Evolutionary conservation across 2,797 vertebrate genomes (phyloP).

Genomic region (Mus minutoides): DNA sequence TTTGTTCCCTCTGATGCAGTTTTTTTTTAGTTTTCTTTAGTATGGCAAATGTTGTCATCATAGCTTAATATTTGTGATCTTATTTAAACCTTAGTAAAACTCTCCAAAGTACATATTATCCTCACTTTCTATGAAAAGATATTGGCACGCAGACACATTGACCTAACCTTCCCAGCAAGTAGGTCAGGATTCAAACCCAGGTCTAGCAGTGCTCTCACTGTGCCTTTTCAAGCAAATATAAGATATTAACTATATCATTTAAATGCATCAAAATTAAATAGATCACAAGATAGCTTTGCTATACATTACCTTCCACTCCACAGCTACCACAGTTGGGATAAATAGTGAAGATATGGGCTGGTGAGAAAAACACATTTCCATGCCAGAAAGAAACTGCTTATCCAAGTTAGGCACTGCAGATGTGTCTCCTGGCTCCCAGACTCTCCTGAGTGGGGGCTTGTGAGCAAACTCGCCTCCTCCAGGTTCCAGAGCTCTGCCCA

Average conservation of each 20-base stretch:
- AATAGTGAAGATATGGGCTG: conserved; percentile 73
- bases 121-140: conserved; percentile 3
- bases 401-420: conserved; percentile 75
- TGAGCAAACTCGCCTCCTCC: background rate
- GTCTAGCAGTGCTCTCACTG: background rate
- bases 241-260: conserved; percentile 46
- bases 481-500: background rate
- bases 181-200: conserved; percentile 22
- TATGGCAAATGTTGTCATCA: background rate
- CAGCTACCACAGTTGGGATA: conserved; percentile 75
- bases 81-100: conserved; percentile 43
- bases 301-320: conserved; percentile 72
- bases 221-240: background rate
- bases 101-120: background rate
- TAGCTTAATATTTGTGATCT: conserved; percentile 41
- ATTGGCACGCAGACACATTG: background rate
- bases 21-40: conserved; percentile 2
- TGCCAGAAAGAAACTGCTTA: conserved; percentile 73
- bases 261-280: conserved; percentile 53
- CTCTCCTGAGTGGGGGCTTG: rapidly evolving
- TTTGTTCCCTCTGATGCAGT: conserved; percentile 23
- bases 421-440: conserved; percentile 47
- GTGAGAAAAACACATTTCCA: conserved; percentile 78
- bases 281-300: conserved; percentile 66
- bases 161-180: background rate